Evolutionary conservation across 2,888 invertebrate species (phyloP), one percentile per base, ranked within the genome.

Genomic region (Falcaria lacertinaria): DNA sequence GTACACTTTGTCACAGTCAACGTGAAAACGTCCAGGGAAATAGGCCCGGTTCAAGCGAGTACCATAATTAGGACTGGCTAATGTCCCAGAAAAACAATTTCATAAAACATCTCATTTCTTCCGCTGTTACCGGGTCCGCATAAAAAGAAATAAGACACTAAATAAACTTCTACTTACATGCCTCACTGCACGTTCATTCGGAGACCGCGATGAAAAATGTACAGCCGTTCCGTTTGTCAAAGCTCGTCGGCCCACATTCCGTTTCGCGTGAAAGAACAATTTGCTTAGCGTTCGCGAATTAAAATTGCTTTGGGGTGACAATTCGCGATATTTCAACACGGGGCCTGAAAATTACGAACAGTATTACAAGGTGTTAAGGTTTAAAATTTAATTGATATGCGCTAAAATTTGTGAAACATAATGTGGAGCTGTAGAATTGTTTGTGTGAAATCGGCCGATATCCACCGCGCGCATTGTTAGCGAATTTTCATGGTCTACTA

Each of bases 81-180:
- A 88, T 85, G 86, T 87, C 61, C 69, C 75, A 80, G 83, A 88
- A 89, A 89, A 86, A 86, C 85, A 88, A 88, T 87, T 88, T 87
- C 80, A 85, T 87, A 87, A 85, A 86, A 87, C 78, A 82, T 85
- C 80, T 78, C 74, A 69, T 81, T 77, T 72, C 77, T 74, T 66
- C 52, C 60, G 60, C 64, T 60, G 61, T 48, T 44, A 60, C 66
- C 60, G 48, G 63, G 64, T 50, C 63, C 70, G 69, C 77, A 79
- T 80, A 80, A 82, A 85, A 84, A 81, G 77, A 80, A 81, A 85
- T 77, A 83, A 80, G 80, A 77, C 75, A 80, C 79, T 80, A 77
- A 82, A 82, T 83, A 81, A 81, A 82, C 70, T 78, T 78, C 79
- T 79, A 72, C 74, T 85, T 82, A 78, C 70, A 74, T 73, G 80